Base-by-base conservation (phyloP, 1,140 invertebrate genomes). In the Lucilia sericata region DNA sequence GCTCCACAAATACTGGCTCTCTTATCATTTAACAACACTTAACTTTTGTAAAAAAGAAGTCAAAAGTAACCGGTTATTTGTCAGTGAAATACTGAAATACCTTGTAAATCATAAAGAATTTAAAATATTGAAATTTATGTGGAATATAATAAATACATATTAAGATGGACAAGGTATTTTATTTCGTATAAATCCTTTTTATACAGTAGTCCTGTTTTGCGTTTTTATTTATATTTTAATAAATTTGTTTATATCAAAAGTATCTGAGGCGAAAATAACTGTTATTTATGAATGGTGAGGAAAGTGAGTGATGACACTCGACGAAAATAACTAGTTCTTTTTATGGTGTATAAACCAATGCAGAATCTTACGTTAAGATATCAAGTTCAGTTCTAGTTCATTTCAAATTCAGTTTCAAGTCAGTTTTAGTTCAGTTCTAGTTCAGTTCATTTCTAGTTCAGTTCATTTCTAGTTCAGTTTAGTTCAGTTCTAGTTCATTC, bases 1-100 rank as follows among this genome's bases (percentile, higher is more conserved):
- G 65, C 65, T 70, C 65, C 65, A 70, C 65, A 70, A 70, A 70
- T 70, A 70, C 65, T 70, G 65, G 65, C 65, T 21, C 19, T 70
- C 4, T 70, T 70, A 70, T 70, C 65, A 70, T 70, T 70, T 70
- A 21, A 70, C 65, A 70, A 70, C 65, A 70, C 65, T 70, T 70
- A 70, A 70, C n/a, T 70, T 55, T 70, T 2, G 9, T 10, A 30
- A 30, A 30, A 30, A 30, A 30, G 25, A 30, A 30, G 7, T 7
- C n/a, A 60, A 60, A 60, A 60, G 60, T 9, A 70, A 70, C 65
- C 65, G n/a, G 65, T 70, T n/a, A 70, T 60, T 70, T 19, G 65
- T 10, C 21, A 70, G 65, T 25, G 51, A 55, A 55, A 55, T 17
- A 14, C 42, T 60, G 14, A 70, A 70, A 70, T 70, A 9, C 9